Evolutionary conservation across 2,113 vertebrate genomes (phyloP).

Genomic region (Melanerpes aurifrons): DNA sequence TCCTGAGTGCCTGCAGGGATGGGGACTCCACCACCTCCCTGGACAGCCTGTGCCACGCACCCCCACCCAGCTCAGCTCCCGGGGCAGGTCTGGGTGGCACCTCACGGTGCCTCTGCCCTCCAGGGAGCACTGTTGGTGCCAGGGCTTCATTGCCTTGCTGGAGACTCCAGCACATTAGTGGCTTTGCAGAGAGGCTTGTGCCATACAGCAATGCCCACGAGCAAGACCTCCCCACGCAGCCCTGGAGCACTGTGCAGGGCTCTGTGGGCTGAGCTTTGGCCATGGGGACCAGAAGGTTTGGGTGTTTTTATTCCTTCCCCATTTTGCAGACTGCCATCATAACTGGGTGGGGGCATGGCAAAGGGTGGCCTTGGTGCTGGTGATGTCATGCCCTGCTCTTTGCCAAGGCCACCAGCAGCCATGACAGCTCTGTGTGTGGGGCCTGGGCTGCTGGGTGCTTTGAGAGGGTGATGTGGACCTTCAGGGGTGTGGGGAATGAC

Average conservation of each 20-base stretch:
- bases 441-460: not conserved
- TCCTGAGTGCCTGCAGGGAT: too few species aligned
- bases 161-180: not conserved
- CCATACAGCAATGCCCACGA: not conserved
- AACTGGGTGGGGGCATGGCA: not conserved
- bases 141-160: not conserved
- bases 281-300: fast-evolving
- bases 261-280: fast-evolving
- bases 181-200: not conserved
- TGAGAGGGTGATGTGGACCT: not conserved
- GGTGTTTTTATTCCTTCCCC: too few species aligned
- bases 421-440: not conserved
- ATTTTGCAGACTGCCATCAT: too few species aligned
- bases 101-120: not conserved
- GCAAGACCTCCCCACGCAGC: not conserved
- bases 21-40: too few species aligned
- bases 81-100: not conserved
- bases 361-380: not conserved
- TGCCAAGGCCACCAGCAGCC: not conserved
- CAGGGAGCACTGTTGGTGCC: not conserved
- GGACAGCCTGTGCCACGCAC: too few species aligned
- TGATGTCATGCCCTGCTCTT: not conserved
- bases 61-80: not conserved
- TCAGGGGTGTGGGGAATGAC: not conserved
- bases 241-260: not conserved